Conservation (phyloP, 2,888 invertebrate species). For the Tipula lateralis region DNA sequence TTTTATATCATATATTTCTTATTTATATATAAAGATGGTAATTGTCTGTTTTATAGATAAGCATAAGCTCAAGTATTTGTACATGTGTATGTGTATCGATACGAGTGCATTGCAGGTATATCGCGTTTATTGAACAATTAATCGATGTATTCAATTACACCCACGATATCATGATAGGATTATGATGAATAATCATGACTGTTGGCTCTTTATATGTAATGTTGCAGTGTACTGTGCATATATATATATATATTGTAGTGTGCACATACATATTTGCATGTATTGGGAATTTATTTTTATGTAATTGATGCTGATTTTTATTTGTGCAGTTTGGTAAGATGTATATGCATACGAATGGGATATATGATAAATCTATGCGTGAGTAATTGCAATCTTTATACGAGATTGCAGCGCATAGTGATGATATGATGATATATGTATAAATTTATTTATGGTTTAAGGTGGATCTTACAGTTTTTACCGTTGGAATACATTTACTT, state of each 20-base stretch:
- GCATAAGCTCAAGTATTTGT: background rate
- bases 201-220: background rate
- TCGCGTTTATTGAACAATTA: background rate
- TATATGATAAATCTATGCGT: no score
- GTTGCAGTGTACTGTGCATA: background rate
- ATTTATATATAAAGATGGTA: background rate
- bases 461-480: no score
- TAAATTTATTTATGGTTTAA: no score
- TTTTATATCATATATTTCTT: background rate
- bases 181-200: constrained; percentile 24
- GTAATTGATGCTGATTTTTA: background rate
- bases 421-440: background rate
- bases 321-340: background rate
- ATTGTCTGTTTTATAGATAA: background rate
- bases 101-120: no score
- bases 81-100: background rate
- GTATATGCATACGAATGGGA: background rate
- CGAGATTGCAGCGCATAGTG: background rate
- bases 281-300: background rate
- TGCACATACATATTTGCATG: background rate
- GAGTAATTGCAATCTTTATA: background rate
- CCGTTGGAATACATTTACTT: no score
- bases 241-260: background rate
- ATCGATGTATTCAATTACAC: constrained; percentile 24
- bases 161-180: constrained; percentile 15